A percentile compares a stretch with the other conserved stretches of the same genome.
These are phyloP conservation scores for Gambelia wislizenii DNA, from an alignment of 2,797 vertebrate genomes.

Conservation along the genomic window DNA sequence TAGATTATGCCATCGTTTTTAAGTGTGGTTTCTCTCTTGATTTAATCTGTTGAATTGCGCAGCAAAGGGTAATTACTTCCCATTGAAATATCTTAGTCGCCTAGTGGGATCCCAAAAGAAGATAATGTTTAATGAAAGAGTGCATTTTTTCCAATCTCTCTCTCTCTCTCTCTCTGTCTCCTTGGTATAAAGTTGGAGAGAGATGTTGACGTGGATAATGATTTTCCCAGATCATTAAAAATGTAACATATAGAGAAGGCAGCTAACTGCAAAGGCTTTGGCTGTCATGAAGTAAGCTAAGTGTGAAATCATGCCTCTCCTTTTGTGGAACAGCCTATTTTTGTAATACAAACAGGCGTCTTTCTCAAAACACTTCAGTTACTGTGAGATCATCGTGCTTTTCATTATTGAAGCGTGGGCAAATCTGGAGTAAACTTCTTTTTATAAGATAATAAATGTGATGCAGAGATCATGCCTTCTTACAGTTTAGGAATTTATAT, in stretches of 20 bases:
- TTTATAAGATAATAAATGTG: constrained; percentile 60
- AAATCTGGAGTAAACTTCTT: constrained; percentile 47
- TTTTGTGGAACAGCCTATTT: constrained; percentile 78
- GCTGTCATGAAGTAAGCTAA: constrained; percentile 69
- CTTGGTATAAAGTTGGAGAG: constrained; percentile 62
- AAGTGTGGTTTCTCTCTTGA: constrained; percentile 52
- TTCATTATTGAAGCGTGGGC: constrained; percentile 44
- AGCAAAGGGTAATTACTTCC: constrained; percentile 66
- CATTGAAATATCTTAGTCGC: constrained; percentile 58
- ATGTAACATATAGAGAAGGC: constrained; percentile 68
- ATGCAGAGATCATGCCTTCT: constrained; percentile 51
- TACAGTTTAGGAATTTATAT: constrained; percentile 54
- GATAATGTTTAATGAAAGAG: constrained; percentile 69
- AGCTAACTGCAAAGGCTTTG: constrained; percentile 62
- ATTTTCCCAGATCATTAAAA: constrained; percentile 68
- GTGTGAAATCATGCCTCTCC: constrained; percentile 74
- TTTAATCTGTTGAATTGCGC: constrained; percentile 69
- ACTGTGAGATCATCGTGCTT: constrained; percentile 62
- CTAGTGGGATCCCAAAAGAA: constrained; percentile 63
- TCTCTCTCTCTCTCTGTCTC: constrained; percentile 26
- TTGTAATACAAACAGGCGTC: constrained; percentile 63
- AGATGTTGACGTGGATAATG: constrained; percentile 69
- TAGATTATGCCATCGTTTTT: constrained; percentile 49
- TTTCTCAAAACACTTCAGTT: constrained; percentile 60
- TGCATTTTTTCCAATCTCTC: constrained; percentile 45